Evolutionary conservation across 2,113 vertebrate species (phyloP).

Genomic region (Gadus chalcogrammus): DNA sequence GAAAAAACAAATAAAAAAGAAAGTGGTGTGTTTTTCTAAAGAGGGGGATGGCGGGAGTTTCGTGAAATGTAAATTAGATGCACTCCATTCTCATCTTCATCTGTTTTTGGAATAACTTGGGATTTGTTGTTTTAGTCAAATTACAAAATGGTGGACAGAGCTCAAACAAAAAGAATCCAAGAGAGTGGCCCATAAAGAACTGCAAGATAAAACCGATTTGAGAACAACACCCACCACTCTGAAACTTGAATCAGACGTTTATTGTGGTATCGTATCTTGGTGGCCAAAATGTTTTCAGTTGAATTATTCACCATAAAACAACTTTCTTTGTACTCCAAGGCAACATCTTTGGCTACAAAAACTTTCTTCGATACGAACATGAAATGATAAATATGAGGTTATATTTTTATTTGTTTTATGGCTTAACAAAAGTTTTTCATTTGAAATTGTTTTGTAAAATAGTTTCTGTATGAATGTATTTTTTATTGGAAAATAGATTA

Average conservation of each 20-base stretch:
- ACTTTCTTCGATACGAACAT: slow-evolving; percentile 72
- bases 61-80: slow-evolving; percentile 47
- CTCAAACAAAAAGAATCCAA: slow-evolving; percentile 6
- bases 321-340: slow-evolving; percentile 29
- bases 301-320: slow-evolving; percentile 45
- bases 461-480: slow-evolving; percentile 99
- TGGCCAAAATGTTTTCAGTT: slow-evolving; percentile 42
- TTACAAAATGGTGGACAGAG: slow-evolving; percentile 13
- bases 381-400: slow-evolving; percentile 54
- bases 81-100: slow-evolving; percentile 35
- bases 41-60: slow-evolving; percentile 36
- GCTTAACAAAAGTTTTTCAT: slow-evolving; percentile 89
- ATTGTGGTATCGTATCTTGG: slow-evolving; percentile 35
- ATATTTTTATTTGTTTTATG: slow-evolving; percentile 92
- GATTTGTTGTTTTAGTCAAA: slow-evolving; percentile 1
- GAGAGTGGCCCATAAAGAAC: slow-evolving; percentile 20
- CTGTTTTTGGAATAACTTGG: slow-evolving; percentile 35
- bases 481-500: slow-evolving; percentile 98
- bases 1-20: background rate
- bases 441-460: slow-evolving; percentile 99
- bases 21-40: slow-evolving; percentile 25
- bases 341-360: slow-evolving; percentile 55
- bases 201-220: slow-evolving; percentile 16
- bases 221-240: slow-evolving; percentile 7
- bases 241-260: slow-evolving; percentile 49